Conservation (phyloP, 64 coral and sea anemone genomes). For the Montipora sp. region DNA sequence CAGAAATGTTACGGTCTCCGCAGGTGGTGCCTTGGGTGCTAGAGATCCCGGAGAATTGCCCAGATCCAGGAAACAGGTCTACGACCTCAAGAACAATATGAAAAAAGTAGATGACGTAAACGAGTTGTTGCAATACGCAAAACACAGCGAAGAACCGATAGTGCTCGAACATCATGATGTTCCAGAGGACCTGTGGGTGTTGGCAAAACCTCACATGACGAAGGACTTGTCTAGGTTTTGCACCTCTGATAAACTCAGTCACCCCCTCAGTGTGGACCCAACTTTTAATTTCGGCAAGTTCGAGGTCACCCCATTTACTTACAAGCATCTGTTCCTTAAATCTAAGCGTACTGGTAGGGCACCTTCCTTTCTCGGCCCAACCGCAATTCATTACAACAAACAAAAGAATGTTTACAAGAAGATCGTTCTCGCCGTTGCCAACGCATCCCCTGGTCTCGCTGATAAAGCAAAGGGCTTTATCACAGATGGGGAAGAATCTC, state of each 20-base stretch:
- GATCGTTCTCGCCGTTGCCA: not conserved
- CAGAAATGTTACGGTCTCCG: not conserved
- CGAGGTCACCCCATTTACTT: not conserved
- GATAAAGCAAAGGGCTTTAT: not conserved
- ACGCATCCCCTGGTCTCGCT: not conserved
- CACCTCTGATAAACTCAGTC: not conserved
- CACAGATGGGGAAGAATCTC: not conserved
- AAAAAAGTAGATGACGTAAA: not conserved
- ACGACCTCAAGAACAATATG: not conserved
- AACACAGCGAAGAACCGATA: not conserved
- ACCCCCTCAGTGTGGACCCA: not conserved
- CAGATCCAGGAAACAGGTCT: not conserved
- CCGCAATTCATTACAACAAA: not conserved
- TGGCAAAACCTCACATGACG: not conserved
- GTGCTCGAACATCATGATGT: not conserved
- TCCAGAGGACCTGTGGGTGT: not conserved
- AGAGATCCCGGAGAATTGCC: not conserved
- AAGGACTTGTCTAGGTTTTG: not conserved
- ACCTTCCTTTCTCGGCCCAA: not conserved
- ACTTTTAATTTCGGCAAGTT: not conserved
- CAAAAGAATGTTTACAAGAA: not conserved
- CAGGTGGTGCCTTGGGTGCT: not conserved
- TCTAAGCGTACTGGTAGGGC: not conserved
- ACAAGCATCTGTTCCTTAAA: not conserved
- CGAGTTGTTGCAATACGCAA: not conserved